These are phyloP conservation scores for Pseudeuparius sepicola DNA, from an alignment of 2,888 invertebrate genomes.

Conservation along the genomic window DNA sequence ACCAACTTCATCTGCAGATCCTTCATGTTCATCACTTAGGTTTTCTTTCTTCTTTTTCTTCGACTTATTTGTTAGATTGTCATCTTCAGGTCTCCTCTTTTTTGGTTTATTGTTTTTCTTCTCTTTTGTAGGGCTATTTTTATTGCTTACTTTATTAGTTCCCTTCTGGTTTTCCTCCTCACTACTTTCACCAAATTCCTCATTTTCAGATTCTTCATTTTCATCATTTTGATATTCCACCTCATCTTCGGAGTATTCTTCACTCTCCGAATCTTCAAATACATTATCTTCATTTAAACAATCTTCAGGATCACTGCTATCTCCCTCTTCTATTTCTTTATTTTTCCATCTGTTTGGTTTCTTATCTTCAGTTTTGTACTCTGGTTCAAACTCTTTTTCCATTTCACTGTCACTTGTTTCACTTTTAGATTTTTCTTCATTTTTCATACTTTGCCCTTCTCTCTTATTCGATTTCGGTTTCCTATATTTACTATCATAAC, in stretches of 20 bases:
- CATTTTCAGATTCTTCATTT: conserved; percentile 15
- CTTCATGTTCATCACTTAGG: too few relatives aligned
- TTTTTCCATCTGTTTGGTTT: conserved; percentile 13
- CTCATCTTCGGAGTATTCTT: conserved; percentile 1
- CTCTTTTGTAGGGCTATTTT: too few relatives aligned
- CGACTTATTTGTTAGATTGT: too few relatives aligned
- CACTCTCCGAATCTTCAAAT: too few relatives aligned
- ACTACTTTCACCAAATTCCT: conserved; percentile 17
- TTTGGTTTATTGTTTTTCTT: too few relatives aligned
- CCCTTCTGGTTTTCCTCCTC: conserved; percentile 15
- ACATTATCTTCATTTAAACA: conserved; percentile 24
- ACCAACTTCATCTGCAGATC: too few relatives aligned
- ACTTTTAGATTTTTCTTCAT: conserved; percentile 14
- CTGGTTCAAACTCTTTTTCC: conserved; percentile 17
- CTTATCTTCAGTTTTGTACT: too few relatives aligned
- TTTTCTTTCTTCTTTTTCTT: too few relatives aligned
- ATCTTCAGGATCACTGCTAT: conserved; percentile 16
- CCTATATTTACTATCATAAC: too few relatives aligned
- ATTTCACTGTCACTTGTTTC: conserved; percentile 23
- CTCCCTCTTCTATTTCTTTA: conserved; percentile 14
- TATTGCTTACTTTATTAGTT: too few relatives aligned
- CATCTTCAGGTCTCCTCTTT: too few relatives aligned
- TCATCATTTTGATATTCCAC: conserved; percentile 20
- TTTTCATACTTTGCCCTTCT: conserved; percentile 5
- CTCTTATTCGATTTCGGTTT: too few relatives aligned